These are phyloP conservation scores for Philypnodon macrostomus DNA, from an alignment of 2,797 vertebrate genomes.

Conservation along the genomic window DNA sequence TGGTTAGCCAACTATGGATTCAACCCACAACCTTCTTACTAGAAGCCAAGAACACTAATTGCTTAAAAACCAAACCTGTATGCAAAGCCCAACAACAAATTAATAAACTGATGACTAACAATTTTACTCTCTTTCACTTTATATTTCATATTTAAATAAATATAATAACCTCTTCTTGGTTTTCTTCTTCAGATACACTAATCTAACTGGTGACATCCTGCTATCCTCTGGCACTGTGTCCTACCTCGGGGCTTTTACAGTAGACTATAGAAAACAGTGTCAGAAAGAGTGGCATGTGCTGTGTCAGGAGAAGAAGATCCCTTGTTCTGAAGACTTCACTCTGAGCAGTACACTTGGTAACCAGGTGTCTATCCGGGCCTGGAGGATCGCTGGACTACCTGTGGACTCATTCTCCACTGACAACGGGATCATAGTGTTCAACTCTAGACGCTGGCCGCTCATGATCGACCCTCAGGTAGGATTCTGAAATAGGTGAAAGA, in stretches of 20 bases:
- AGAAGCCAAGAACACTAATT: no score
- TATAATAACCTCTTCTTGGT: background rate
- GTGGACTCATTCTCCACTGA: slow-evolving; percentile 91
- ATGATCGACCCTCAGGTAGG: slow-evolving; percentile 98
- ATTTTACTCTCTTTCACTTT: no score
- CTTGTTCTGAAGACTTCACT: slow-evolving; percentile 84
- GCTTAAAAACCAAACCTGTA: no score
- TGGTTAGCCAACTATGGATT: no score
- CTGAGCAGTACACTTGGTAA: slow-evolving; percentile 86
- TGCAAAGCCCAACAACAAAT: no score
- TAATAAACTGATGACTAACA: no score
- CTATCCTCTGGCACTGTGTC: slow-evolving; percentile 87
- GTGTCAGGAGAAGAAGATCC: slow-evolving; percentile 82
- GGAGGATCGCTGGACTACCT: slow-evolving; percentile 90
- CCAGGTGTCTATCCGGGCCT: slow-evolving; percentile 85
- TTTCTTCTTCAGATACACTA: slow-evolving; percentile 70
- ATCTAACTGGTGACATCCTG: slow-evolving; percentile 89
- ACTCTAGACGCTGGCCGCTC: slow-evolving; percentile 89
- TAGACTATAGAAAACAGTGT: slow-evolving; percentile 83
- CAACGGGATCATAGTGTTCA: slow-evolving; percentile 91
- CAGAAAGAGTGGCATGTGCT: slow-evolving; percentile 82
- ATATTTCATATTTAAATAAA: no score
- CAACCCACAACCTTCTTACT: no score
- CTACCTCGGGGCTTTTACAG: slow-evolving; percentile 91
- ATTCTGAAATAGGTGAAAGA: no score